Evolutionary conservation across 2,113 vertebrate genomes (phyloP).

Genomic region (Gopherus evgoodei): DNA sequence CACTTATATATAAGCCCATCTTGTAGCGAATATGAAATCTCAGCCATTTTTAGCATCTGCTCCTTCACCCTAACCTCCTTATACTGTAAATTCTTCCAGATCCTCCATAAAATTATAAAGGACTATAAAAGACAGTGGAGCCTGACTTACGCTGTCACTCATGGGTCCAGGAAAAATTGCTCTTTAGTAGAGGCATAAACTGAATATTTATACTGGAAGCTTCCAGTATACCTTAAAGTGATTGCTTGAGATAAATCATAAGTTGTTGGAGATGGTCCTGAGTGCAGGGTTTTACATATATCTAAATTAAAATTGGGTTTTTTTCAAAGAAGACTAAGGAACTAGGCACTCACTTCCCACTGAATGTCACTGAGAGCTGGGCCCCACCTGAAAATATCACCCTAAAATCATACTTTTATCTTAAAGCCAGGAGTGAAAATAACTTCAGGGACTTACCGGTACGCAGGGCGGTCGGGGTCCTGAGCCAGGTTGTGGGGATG

Average conservation of each 20-base stretch:
- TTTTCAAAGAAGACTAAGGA: constrained; percentile 9
- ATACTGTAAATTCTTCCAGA: fast-evolving
- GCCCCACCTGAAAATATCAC: neutral
- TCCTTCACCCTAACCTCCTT: neutral
- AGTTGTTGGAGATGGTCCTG: neutral
- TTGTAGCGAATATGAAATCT: neutral
- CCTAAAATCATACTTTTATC: neutral
- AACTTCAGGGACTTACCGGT: too few species aligned
- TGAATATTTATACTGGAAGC: neutral
- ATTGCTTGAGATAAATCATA: too few species aligned
- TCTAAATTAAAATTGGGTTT: neutral
- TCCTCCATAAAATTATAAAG: neutral
- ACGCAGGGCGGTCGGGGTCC: too few species aligned
- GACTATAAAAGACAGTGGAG: neutral
- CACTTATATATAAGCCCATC: neutral
- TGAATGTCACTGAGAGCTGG: neutral
- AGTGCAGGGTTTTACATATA: too few species aligned
- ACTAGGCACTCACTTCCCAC: neutral
- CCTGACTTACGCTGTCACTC: too few species aligned
- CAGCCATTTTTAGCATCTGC: neutral
- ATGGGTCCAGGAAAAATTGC: too few species aligned
- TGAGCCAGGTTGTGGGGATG: too few species aligned
- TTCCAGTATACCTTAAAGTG: neutral
- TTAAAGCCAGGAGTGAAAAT: neutral
- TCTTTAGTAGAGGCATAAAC: neutral